These are phyloP conservation scores for Dolichomitus sp. DNA, from an alignment of 2,888 invertebrate genomes.

Conservation along the genomic window DNA sequence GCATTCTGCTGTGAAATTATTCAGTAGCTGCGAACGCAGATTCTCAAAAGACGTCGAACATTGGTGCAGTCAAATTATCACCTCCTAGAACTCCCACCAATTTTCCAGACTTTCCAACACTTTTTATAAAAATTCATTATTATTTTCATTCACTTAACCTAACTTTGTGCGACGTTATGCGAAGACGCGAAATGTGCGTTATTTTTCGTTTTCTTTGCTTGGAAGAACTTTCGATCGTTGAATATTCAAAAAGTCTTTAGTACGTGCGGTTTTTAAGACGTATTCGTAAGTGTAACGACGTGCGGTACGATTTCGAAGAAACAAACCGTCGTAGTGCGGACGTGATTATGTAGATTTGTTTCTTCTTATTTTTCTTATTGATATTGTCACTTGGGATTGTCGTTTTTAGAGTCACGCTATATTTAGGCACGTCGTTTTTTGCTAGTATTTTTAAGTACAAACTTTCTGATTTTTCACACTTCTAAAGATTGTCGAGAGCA, in stretches of 20 bases:
- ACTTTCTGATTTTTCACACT: not conserved
- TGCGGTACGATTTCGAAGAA: not conserved
- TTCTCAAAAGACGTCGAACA: constrained; percentile 61
- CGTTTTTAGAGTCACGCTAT: not conserved
- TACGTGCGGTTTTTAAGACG: not conserved
- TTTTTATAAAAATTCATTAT: not conserved
- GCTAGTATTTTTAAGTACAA: not conserved
- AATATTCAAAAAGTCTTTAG: not conserved
- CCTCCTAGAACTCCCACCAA: not conserved
- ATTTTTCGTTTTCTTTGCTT: not conserved
- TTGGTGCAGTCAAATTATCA: constrained; percentile 30
- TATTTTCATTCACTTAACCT: constrained; percentile 1
- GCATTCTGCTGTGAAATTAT: constrained; percentile 41
- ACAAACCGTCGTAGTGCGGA: not conserved
- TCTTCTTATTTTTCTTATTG: not conserved
- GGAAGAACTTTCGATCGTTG: not conserved
- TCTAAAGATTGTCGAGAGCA: not conserved
- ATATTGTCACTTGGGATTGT: not conserved
- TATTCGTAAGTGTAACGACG: not conserved
- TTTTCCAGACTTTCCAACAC: not conserved
- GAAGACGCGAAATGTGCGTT: not conserved
- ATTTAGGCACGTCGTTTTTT: not conserved
- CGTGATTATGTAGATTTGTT: not conserved
- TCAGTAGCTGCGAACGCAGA: constrained; percentile 22
- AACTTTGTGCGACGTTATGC: not conserved